These are phyloP conservation scores for Eretmodus cyanostictus DNA, from an alignment of 2,113 vertebrate species.

Conservation along the genomic window DNA sequence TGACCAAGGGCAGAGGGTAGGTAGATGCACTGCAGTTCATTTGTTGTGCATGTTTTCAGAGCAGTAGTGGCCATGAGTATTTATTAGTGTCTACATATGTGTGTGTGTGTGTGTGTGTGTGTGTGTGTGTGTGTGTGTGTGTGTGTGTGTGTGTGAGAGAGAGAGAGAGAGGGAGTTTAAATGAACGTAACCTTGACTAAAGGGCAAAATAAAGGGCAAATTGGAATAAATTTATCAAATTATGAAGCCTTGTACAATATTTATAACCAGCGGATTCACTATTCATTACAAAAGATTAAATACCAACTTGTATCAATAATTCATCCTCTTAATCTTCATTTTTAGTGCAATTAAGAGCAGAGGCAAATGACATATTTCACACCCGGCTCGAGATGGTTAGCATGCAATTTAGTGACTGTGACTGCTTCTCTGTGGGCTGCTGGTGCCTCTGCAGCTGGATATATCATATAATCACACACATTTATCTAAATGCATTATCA, in stretches of 20 bases:
- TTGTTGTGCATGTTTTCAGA: not conserved
- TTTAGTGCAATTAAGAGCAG: constrained; percentile 46
- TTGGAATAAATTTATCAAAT: constrained; percentile 53
- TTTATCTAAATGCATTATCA: not conserved
- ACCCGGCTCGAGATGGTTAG: not conserved
- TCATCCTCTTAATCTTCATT: constrained; percentile 60
- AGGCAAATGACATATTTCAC: constrained; percentile 27
- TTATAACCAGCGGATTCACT: constrained; percentile 41
- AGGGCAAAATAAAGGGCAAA: constrained; percentile 55
- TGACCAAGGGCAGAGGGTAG: constrained; percentile 8
- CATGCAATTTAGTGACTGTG: not conserved
- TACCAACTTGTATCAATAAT: constrained; percentile 57
- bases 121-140: not conserved
- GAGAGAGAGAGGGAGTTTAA: not conserved
- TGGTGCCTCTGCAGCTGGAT: not conserved
- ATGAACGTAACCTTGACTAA: constrained; percentile 58
- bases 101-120: not conserved
- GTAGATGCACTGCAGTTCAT: not conserved
- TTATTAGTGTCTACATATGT: not conserved
- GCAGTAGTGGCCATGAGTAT: not conserved
- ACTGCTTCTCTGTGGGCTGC: not conserved
- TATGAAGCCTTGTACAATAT: constrained; percentile 44
- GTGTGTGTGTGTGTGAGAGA: not conserved
- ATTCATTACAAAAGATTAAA: constrained; percentile 60
- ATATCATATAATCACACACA: not conserved